These are phyloP conservation scores for Agriopis leucophaearia DNA, from an alignment of 2,888 invertebrate species.

Conservation along the genomic window DNA sequence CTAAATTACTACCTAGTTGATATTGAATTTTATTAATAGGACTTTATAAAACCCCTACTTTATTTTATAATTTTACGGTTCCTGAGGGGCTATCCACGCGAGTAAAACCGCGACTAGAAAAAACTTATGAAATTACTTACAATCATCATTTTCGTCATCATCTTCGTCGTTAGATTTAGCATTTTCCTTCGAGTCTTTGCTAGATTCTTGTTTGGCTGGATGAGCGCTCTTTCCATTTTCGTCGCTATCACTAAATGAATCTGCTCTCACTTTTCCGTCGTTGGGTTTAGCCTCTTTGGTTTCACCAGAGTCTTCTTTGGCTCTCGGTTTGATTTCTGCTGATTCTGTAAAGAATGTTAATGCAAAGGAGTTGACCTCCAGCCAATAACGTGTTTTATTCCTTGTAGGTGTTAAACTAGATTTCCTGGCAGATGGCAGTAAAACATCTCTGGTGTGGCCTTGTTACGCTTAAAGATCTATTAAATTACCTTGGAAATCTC, in stretches of 20 bases:
- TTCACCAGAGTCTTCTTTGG: constrained; percentile 25
- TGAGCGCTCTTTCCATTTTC: constrained; percentile 45
- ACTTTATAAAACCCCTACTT: too few relatives aligned
- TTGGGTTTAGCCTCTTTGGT: constrained; percentile 6
- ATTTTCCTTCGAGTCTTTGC: constrained; percentile 32
- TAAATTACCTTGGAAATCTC: constrained; percentile 64
- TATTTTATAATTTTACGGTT: too few relatives aligned
- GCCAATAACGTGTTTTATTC: background rate
- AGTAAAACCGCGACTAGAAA: too few relatives aligned
- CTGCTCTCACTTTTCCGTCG: constrained; percentile 47
- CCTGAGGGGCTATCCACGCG: too few relatives aligned
- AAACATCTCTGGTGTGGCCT: background rate
- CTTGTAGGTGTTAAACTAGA: background rate
- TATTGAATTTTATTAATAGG: too few relatives aligned
- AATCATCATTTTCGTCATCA: constrained; percentile 44
- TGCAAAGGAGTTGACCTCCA: background rate
- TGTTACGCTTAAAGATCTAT: background rate
- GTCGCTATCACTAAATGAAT: constrained; percentile 52
- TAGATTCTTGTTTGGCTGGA: constrained; percentile 35
- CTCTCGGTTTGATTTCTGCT: constrained; percentile 49
- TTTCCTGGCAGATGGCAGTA: background rate
- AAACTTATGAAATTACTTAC: constrained; percentile 17
- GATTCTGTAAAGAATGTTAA: constrained; percentile 45
- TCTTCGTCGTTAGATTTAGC: constrained; percentile 44
- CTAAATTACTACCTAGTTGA: too few relatives aligned